These are phyloP conservation scores for Notodonta dromedarius DNA, from an alignment of 2,888 invertebrate genomes.

Conservation along the genomic window DNA sequence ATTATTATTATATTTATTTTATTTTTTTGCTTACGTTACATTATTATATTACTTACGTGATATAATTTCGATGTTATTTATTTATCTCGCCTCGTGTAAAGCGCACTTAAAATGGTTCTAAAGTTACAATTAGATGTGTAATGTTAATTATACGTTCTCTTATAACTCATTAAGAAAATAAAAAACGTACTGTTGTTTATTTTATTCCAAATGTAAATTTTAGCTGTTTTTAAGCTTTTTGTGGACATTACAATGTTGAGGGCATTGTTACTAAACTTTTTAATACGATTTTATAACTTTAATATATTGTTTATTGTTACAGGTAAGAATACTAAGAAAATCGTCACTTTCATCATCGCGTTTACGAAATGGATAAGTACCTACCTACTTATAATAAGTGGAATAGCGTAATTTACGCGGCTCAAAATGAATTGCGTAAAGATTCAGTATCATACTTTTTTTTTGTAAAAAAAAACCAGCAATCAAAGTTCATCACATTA, in stretches of 20 bases:
- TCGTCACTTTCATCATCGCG: not conserved
- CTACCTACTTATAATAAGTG: not conserved
- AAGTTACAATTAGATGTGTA: conserved; percentile 10
- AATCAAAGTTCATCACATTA: no score
- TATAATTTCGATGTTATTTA: conserved; percentile 49
- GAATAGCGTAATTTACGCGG: no score
- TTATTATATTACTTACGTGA: conserved; percentile 15
- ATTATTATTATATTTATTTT: no score
- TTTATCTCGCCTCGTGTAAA: conserved; percentile 39
- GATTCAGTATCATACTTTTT: no score
- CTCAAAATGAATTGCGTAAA: no score
- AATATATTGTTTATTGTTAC: conserved; percentile 11
- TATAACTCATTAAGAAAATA: not conserved
- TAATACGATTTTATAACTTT: not conserved
- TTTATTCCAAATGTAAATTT: not conserved
- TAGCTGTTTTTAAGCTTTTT: not conserved
- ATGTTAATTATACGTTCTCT: not conserved
- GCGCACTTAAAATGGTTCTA: conserved; percentile 18
- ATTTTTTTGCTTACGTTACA: conserved; percentile 41
- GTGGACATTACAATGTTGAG: no score
- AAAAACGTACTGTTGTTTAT: not conserved
- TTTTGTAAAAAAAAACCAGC: no score
- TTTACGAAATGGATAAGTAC: conserved; percentile 5
- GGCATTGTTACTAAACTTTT: not conserved
- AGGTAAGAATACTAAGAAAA: conserved; percentile 19